These are phyloP conservation scores for Drosophila anomalata DNA, from an alignment of 2,888 invertebrate genomes.

Conservation along the genomic window DNA sequence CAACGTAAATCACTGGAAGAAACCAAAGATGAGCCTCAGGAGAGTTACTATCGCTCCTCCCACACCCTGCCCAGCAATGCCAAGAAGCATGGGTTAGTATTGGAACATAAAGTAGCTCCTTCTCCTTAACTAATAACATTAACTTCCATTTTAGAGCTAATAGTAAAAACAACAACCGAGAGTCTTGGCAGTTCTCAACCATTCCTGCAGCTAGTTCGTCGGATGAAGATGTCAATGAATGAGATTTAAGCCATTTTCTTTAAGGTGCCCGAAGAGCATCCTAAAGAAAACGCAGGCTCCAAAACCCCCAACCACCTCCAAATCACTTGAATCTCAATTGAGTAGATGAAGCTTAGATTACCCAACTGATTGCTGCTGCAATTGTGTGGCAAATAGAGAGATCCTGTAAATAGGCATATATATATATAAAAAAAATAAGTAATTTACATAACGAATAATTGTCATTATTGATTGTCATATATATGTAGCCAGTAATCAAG, in stretches of 20 bases:
- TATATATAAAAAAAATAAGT: not conserved
- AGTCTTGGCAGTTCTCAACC: constrained; percentile 86
- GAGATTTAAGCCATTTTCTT: constrained; percentile 84
- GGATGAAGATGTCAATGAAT: constrained; percentile 84
- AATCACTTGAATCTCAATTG: not conserved
- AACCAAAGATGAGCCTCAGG: constrained; percentile 83
- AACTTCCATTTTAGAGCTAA: constrained; percentile 76
- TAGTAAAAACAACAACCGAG: constrained; percentile 85
- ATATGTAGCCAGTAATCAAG: constrained; percentile 15
- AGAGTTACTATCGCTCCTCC: constrained; percentile 87
- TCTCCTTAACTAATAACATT: not conserved
- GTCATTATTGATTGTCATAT: constrained; percentile 5
- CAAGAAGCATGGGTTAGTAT: constrained; percentile 83
- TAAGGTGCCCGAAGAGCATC: constrained; percentile 72
- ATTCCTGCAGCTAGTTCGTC: constrained; percentile 86
- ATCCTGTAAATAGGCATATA: constrained; percentile 14
- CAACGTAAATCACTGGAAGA: constrained; percentile 85
- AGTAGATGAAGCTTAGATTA: constrained; percentile 7
- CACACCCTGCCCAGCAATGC: constrained; percentile 88
- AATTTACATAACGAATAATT: constrained; percentile 2
- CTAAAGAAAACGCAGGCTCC: constrained; percentile 75
- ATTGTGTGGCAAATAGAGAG: constrained; percentile 1
- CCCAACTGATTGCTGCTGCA: constrained; percentile 18
- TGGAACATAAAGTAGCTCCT: not conserved
- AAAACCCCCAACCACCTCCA: not conserved